Conservation (phyloP, 2,797 vertebrate genomes). For the Aselliscus stoliczkanus region DNA sequence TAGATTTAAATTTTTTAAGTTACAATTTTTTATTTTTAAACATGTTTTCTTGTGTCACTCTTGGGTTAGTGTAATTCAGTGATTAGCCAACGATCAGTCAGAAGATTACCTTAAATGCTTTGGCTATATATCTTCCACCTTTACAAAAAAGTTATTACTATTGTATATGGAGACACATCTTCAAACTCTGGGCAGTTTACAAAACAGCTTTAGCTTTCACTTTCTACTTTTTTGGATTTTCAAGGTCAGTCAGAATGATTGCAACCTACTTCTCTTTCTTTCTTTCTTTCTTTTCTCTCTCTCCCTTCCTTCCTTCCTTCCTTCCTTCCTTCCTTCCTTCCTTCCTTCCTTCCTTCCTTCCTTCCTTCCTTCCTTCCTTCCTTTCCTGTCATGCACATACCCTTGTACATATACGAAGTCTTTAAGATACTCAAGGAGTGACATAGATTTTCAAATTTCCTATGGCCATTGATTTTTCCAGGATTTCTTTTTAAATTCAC, state of each 20-base stretch:
- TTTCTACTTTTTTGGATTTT: neutral
- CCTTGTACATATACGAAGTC: neutral
- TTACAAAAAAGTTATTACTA: neutral
- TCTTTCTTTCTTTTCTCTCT: too few species aligned
- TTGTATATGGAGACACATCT: neutral
- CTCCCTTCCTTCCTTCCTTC: too few species aligned
- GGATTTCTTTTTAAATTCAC: neutral
- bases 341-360: too few species aligned
- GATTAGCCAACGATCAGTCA: neutral
- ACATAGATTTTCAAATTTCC: neutral
- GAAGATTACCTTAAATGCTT: neutral
- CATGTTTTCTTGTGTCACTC: neutral
- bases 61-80: neutral
- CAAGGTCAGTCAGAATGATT: neutral
- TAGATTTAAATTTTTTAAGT: neutral
- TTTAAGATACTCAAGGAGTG: neutral
- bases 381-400: too few species aligned
- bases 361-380: too few species aligned
- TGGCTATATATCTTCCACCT: neutral
- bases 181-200: too few species aligned
- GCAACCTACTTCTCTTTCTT: neutral
- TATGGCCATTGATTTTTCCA: neutral
- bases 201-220: neutral
- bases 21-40: neutral
- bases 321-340: too few species aligned